Conservation (phyloP, 1,140 invertebrate genomes). For the Zaprionus gabonicus region DNA sequence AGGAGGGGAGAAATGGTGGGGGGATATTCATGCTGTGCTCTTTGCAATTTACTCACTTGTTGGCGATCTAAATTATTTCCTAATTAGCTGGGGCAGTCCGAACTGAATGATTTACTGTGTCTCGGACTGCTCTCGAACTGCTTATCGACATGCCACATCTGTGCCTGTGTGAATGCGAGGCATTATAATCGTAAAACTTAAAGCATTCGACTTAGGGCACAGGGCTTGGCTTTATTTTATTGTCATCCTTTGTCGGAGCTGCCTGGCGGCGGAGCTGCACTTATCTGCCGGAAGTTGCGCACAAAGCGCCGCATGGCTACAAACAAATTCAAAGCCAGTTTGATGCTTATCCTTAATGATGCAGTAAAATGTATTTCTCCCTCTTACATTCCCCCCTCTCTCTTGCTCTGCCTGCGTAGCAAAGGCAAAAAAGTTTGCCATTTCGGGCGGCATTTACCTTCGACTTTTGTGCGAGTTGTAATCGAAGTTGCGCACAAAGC, state of each 20-base stretch:
- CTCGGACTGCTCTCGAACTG: background rate
- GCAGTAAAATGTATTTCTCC: conserved; percentile 67
- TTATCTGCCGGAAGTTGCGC: conserved; percentile 63
- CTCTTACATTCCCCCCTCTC: background rate
- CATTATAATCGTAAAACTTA: conserved; percentile 33
- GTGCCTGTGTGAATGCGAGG: conserved; percentile 38
- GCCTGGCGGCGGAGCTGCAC: conserved; percentile 11
- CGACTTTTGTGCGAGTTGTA: conserved; percentile 25
- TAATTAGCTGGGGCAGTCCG: conserved; percentile 59
- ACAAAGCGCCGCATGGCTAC: conserved; percentile 56
- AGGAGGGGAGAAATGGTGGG: background rate
- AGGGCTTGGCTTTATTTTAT: conserved; percentile 45
- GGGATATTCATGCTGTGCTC: background rate
- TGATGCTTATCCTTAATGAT: conserved; percentile 83
- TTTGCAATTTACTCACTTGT: conserved; percentile 54
- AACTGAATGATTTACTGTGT: background rate
- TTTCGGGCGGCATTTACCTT: conserved; percentile 1
- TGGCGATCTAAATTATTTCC: conserved; percentile 70
- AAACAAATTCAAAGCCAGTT: conserved; percentile 73
- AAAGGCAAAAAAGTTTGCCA: conserved; percentile 55
- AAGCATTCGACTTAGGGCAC: conserved; percentile 27
- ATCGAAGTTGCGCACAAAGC: conserved; percentile 59
- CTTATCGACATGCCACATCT: conserved; percentile 33
- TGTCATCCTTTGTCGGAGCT: conserved; percentile 20
- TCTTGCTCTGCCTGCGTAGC: background rate